phyloP scores from a whole-genome alignment of 2,797 vertebrate species.

The Coccyzus lansbergi region DNA sequence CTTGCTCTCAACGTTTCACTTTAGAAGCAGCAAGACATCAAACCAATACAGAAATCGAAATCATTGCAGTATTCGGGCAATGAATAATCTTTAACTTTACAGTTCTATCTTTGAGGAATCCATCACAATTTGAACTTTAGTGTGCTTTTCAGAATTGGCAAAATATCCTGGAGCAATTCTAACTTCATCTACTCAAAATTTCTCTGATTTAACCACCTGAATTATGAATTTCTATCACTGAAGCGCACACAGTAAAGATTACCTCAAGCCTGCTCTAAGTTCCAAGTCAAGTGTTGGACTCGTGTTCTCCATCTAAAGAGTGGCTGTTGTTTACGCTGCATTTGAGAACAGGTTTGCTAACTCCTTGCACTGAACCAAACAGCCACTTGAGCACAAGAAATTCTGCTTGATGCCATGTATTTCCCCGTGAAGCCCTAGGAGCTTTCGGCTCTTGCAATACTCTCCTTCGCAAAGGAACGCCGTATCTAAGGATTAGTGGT shows the following conservation, averaged over 20 bases:
- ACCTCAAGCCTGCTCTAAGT: background rate
- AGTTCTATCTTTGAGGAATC: background rate
- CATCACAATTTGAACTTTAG: background rate
- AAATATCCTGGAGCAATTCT: background rate
- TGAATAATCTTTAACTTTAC: background rate
- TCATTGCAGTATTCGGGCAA: background rate
- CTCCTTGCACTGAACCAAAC: background rate
- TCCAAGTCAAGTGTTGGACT: background rate
- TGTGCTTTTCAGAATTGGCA: background rate
- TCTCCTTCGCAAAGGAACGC: background rate
- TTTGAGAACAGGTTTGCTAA: background rate
- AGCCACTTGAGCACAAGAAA: background rate
- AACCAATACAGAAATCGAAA: background rate
- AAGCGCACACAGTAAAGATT: background rate
- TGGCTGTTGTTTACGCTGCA: background rate
- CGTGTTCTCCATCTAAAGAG: background rate
- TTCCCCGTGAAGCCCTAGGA: background rate
- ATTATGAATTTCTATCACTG: background rate
- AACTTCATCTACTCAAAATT: background rate
- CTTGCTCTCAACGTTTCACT: background rate
- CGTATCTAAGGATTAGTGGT: background rate
- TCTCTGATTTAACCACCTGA: background rate
- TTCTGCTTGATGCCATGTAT: background rate
- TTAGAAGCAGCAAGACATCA: background rate
- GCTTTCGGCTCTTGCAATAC: background rate